A percentile compares a stretch with the other conserved stretches of the same genome.
These are phyloP conservation scores for Ecliptopera silaceata DNA, from an alignment of 2,888 invertebrate species.

Conservation along the genomic window DNA sequence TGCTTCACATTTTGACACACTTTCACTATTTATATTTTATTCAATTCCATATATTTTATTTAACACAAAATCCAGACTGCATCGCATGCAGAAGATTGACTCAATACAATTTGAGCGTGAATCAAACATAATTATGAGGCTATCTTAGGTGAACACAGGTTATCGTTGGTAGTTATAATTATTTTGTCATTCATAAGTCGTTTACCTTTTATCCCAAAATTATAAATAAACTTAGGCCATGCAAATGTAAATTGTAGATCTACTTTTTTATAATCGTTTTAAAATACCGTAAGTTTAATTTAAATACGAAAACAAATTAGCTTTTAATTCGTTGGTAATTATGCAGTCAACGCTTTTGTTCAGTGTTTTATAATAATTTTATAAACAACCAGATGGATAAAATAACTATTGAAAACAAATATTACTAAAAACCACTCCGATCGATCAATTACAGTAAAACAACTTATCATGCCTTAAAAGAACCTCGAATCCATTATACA, in stretches of 20 bases:
- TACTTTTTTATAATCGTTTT: too few species aligned
- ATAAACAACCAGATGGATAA: conserved; percentile 1
- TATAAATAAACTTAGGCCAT: background rate
- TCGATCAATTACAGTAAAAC: conserved; percentile 49
- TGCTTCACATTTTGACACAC: background rate
- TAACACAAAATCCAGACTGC: background rate
- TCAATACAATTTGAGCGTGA: background rate
- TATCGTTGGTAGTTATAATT: conserved; percentile 16
- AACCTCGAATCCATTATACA: conserved; percentile 74
- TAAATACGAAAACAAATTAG: background rate
- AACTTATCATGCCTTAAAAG: conserved; percentile 74
- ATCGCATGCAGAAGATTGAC: background rate
- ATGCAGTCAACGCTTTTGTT: background rate
- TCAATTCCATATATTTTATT: too few species aligned
- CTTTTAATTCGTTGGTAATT: background rate
- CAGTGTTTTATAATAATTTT: background rate
- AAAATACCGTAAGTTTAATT: too few species aligned
- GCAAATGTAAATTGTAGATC: too few species aligned
- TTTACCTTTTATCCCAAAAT: conserved; percentile 9
- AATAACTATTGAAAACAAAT: conserved; percentile 11
- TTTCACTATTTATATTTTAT: conserved; percentile 32
- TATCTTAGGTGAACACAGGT: conserved; percentile 15
- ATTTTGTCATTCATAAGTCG: conserved; percentile 19
- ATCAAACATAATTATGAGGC: background rate
- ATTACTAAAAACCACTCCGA: conserved; percentile 27